Evolutionary conservation across 2,113 vertebrate species (phyloP).

Genomic region (Cephalopholis sonnerati): DNA sequence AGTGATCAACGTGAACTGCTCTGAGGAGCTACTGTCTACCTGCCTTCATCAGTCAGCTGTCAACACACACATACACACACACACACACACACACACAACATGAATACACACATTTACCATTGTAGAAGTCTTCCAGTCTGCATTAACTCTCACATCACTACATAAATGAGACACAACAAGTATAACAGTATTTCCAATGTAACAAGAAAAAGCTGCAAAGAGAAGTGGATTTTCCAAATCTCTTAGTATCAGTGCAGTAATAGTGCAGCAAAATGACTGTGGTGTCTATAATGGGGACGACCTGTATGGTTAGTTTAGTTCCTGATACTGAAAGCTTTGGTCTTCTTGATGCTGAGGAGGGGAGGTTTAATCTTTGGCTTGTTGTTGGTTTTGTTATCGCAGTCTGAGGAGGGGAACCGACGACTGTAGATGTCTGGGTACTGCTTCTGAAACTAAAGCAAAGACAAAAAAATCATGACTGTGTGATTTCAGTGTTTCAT

Average conservation of each 20-base stretch:
- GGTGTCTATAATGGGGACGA: background rate
- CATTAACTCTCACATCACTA: background rate
- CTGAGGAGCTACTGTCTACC: background rate
- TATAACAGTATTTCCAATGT: conserved; percentile 10
- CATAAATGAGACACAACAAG: background rate
- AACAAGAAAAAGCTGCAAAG: conserved; percentile 33
- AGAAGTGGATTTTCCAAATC: background rate
- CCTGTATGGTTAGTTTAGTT: conserved; percentile 64
- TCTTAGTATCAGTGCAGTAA: conserved; percentile 28
- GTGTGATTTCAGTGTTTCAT: background rate
- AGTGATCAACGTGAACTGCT: background rate
- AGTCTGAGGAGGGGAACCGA: conserved; percentile 88
- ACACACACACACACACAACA: conserved; percentile 15
- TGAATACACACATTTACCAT: background rate
- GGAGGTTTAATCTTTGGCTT: conserved; percentile 95
- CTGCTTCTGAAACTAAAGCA: conserved; percentile 92
- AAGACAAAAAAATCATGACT: background rate
- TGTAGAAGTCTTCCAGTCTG: conserved; percentile 1
- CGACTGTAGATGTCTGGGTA: conserved; percentile 93
- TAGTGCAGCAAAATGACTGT: background rate
- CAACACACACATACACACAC: background rate
- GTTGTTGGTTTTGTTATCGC: conserved; percentile 72
- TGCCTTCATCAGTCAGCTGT: conserved; percentile 18
- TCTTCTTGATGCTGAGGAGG: conserved; percentile 85
- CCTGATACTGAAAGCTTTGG: conserved; percentile 84